Conservation (phyloP, 2,888 invertebrate species). For the Hylaea fasciaria region DNA sequence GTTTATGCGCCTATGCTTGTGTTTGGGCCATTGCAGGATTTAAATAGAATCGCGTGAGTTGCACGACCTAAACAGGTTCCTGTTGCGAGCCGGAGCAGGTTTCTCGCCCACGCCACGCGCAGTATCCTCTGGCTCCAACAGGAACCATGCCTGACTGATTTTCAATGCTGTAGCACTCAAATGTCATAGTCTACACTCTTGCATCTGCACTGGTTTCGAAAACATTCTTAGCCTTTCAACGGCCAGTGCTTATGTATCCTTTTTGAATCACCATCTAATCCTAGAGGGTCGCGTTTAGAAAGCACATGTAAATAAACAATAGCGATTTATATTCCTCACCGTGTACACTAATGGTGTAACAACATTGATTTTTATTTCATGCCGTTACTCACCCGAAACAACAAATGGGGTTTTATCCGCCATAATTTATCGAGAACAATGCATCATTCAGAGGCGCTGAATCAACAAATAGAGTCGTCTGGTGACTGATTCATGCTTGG, state of each 20-base stretch:
- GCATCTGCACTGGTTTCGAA: no score
- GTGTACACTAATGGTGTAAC: conserved; percentile 20
- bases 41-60: conserved; percentile 78
- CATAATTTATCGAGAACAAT: conserved; percentile 60
- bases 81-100: conserved; percentile 58
- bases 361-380: conserved; percentile 42
- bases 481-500: conserved; percentile 53
- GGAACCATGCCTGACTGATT: conserved; percentile 48
- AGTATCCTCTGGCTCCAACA: conserved; percentile 68
- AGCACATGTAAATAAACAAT: conserved; percentile 10
- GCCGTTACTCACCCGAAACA: conserved; percentile 43
- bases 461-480: conserved; percentile 59
- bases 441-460: conserved; percentile 57
- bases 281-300: neutral
- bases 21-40: conserved; percentile 67
- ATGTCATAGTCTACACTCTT: no score
- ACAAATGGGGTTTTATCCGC: conserved; percentile 48
- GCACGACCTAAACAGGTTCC: conserved; percentile 81
- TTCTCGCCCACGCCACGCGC: conserved; percentile 65
- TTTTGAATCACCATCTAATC: conserved; percentile 17
- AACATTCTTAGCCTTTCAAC: no score
- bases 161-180: conserved; percentile 47
- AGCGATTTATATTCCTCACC: conserved; percentile 8
- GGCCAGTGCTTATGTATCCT: conserved; percentile 10
- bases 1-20: conserved; percentile 50